Percentiles rank a stretch among this genome's conserved stretches.
phyloP scores from a whole-genome alignment of 2,888 invertebrate species.

The Orchesellides sinensis region DNA sequence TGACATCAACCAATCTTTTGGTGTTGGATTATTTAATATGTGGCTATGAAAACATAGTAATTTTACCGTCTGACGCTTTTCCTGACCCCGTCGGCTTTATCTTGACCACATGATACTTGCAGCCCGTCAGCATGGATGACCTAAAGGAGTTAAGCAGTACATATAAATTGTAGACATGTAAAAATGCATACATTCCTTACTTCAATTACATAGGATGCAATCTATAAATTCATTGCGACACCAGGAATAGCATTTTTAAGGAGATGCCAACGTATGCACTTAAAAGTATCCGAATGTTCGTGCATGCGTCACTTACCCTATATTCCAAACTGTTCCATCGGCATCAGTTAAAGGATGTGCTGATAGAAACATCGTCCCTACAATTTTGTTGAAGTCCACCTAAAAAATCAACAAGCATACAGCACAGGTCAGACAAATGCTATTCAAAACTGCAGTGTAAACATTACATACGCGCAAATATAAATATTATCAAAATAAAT shows the following conservation, averaged over 20 bases:
- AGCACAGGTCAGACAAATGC: not conserved
- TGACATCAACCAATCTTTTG: not conserved
- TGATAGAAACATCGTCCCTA: slow-evolving; percentile 67
- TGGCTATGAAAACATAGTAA: slow-evolving; percentile 31
- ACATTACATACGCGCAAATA: no score
- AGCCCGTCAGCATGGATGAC: slow-evolving; percentile 75
- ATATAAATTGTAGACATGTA: not conserved
- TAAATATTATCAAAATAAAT: not conserved
- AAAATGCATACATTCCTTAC: not conserved
- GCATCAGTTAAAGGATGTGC: slow-evolving; percentile 72
- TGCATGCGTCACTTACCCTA: slow-evolving; percentile 56
- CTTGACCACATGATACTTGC: slow-evolving; percentile 77
- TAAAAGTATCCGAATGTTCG: not conserved
- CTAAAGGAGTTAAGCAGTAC: slow-evolving; percentile 24
- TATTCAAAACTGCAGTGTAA: no score
- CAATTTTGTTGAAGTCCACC: slow-evolving; percentile 58
- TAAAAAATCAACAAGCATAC: not conserved
- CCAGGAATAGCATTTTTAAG: slow-evolving; percentile 36
- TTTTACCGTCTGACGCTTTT: slow-evolving; percentile 75
- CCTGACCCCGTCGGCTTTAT: slow-evolving; percentile 75
- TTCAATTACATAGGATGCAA: not conserved
- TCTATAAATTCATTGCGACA: slow-evolving; percentile 20
- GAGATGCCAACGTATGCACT: not conserved
- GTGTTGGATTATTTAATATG: slow-evolving; percentile 33
- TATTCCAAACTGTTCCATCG: slow-evolving; percentile 71